Percentiles rank a stretch among this genome's conserved stretches.
Evolutionary conservation across 1,140 invertebrate species (phyloP).

Genomic region (Trissolcus basalis): DNA sequence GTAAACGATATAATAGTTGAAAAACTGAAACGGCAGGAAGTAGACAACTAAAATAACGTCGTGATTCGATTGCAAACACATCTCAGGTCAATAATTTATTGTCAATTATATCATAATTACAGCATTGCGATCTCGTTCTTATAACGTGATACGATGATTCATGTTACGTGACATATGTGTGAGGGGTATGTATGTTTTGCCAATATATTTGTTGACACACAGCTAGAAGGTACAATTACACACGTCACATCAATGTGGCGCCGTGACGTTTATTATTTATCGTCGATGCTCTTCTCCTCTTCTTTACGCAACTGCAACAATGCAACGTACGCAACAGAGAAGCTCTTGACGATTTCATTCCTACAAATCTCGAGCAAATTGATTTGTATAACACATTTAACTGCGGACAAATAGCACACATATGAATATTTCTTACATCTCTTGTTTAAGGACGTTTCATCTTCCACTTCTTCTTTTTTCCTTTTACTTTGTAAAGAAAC

Average conservation of each 20-base stretch:
- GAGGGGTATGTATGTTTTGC: constrained; percentile 39
- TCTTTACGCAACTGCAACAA: constrained; percentile 58
- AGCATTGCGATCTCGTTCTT: constrained; percentile 12
- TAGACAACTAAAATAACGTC: constrained; percentile 17
- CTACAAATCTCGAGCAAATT: constrained; percentile 60
- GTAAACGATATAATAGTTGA: background rate
- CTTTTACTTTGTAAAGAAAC: background rate
- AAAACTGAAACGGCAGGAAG: constrained; percentile 10
- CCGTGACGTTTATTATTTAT: constrained; percentile 53
- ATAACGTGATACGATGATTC: constrained; percentile 34
- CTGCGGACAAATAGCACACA: constrained; percentile 56
- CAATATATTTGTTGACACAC: constrained; percentile 48
- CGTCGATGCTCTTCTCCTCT: constrained; percentile 55
- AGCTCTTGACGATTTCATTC: constrained; percentile 58
- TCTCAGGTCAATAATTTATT: constrained; percentile 12
- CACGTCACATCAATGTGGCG: constrained; percentile 54
- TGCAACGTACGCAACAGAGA: constrained; percentile 58
- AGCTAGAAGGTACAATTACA: constrained; percentile 54
- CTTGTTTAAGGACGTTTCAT: constrained; percentile 46
- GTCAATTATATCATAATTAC: constrained; percentile 40
- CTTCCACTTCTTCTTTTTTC: no score
- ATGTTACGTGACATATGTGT: constrained; percentile 26
- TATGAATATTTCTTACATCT: constrained; percentile 51
- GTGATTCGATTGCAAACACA: constrained; percentile 5
- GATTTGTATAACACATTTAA: constrained; percentile 55